phyloP scores from a whole-genome alignment of 2,113 vertebrate species.

The Cariama cristata region DNA sequence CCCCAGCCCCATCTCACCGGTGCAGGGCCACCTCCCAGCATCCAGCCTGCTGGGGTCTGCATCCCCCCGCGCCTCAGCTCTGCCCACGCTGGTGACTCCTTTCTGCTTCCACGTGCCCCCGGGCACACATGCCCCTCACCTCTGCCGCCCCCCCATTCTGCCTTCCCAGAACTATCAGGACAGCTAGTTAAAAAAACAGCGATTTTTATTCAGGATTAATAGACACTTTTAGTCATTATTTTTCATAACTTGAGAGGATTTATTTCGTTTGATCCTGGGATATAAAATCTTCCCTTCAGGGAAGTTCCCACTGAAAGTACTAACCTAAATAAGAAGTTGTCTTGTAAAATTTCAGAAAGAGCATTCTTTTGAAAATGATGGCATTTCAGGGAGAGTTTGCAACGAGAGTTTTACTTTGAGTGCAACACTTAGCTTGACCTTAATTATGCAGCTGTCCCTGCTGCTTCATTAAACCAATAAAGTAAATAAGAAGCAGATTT shows the following conservation, averaged over 20 bases:
- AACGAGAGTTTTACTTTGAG: not conserved
- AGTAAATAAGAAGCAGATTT: conserved; percentile 43
- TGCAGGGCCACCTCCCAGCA: not conserved
- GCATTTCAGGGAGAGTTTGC: not conserved
- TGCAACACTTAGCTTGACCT: not conserved
- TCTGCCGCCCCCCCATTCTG: not conserved
- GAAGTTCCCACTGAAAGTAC: conserved; percentile 21
- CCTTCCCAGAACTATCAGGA: not conserved
- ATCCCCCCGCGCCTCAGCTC: not conserved
- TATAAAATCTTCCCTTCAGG: conserved; percentile 20
- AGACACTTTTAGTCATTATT: not conserved
- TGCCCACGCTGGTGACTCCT: rapidly evolving
- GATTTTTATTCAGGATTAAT: not conserved
- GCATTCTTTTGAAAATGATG: conserved; percentile 22
- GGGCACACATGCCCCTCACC: rapidly evolving
- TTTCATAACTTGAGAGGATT: conserved; percentile 29
- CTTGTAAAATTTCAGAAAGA: conserved; percentile 45
- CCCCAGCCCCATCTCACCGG: rapidly evolving
- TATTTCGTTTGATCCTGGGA: conserved; percentile 22
- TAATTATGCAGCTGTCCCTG: conserved; percentile 29
- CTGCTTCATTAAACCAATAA: conserved; percentile 14
- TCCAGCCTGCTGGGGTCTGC: rapidly evolving
- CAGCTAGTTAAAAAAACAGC: not conserved
- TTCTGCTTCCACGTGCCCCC: not conserved
- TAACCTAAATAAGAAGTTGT: not conserved